phyloP scores from a whole-genome alignment of 2,888 invertebrate species.

The Drosophila rubida region DNA sequence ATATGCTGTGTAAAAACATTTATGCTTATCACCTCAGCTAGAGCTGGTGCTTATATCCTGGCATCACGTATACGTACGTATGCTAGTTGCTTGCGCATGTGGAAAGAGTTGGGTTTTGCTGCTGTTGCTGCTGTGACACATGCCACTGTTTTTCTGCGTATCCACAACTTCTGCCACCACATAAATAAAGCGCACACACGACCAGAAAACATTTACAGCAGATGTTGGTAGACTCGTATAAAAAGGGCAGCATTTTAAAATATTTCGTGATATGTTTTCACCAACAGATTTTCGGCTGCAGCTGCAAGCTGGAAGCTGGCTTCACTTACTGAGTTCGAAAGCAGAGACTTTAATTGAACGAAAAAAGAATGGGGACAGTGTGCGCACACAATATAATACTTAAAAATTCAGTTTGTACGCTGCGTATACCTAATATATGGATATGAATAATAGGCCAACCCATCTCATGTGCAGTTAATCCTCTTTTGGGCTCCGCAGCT shows the following conservation, averaged over 20 bases:
- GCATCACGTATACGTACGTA: conserved; percentile 21
- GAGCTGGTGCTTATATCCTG: not conserved
- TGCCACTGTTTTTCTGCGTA: conserved; percentile 44
- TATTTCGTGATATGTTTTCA: conserved; percentile 23
- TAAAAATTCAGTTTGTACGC: not conserved
- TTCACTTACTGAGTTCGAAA: not conserved
- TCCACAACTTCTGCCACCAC: conserved; percentile 51
- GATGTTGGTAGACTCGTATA: conserved; percentile 9
- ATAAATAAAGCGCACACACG: conserved; percentile 27
- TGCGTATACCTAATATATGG: conserved; percentile 20
- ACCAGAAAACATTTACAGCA: conserved; percentile 11
- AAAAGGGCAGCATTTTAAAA: conserved; percentile 18
- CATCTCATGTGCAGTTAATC: conserved; percentile 19
- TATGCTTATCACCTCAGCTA: conserved; percentile 26
- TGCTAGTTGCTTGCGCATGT: conserved; percentile 2
- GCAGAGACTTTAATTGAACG: conserved; percentile 20
- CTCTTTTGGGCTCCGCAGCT: conserved; percentile 2
- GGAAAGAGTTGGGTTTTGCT: not conserved
- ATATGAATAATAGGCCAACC: conserved; percentile 8
- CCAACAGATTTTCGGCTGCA: conserved; percentile 4
- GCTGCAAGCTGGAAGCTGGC: conserved; percentile 32
- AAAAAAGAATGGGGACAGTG: not conserved
- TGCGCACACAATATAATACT: not conserved
- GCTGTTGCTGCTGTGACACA: conserved; percentile 44
- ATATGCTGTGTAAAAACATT: conserved; percentile 22